Evolutionary conservation across 2,797 vertebrate genomes (phyloP), one percentile per base, ranked within the genome.

Genomic region (Urosaurus nigricauda): DNA sequence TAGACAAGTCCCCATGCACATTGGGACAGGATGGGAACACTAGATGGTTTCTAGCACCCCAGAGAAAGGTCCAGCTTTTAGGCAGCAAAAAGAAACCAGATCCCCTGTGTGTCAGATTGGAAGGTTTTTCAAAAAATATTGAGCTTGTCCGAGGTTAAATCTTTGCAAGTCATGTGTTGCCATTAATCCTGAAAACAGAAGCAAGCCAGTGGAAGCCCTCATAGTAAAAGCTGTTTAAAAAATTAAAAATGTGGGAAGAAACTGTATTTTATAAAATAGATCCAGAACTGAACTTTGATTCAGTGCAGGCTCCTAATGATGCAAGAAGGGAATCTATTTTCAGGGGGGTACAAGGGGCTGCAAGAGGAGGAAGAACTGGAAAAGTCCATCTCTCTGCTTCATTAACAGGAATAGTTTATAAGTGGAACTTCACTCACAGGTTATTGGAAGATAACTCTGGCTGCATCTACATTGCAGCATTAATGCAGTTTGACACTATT

Each of bases 101-200:
- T 83, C 75, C 2, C 65, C 43, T 58, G 37, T 2, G 51, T 83
- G 37, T 6, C 43, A 89, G 79, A 53, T 13, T 77, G 65, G 5
- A 51, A 21, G 51, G 60, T 5, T 70, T 88, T 56, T 81, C 65
- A 60, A 73, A 75, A 75, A 75, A 70, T 43, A n/a, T 37, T 82
- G 58, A 77, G 37, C 84, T 1, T 53, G 43, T 83, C 40, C 40
- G 37, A 87, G 81, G 60, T 58, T 58, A 73, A 17, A 37, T 19
- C 81, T 77, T 5, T 3, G 6, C 88, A 9, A 1, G 11, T 88
- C 71, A 70, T 9, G 9, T 14, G 3, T 47, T 90, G 12, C 53
- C 90, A 58, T 13, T 87, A 75, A 81, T 43, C 43, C 88, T 53
- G 78, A 71, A 90, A 65, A 91, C 40, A 7, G 65, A 29, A 71